phyloP scores from a whole-genome alignment of 2,113 vertebrate genomes.

The Passer domesticus region DNA sequence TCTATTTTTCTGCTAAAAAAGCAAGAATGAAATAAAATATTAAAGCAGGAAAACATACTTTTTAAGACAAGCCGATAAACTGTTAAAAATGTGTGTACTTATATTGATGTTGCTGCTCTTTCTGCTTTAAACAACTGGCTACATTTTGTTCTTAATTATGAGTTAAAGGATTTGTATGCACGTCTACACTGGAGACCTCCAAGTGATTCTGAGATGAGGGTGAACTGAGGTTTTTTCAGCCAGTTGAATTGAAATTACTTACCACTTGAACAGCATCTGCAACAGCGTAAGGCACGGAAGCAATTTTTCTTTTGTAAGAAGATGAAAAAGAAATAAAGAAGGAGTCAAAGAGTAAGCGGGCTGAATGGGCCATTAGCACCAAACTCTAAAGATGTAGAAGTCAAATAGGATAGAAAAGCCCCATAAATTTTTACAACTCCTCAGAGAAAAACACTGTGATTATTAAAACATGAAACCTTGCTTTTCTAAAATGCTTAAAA shows the following conservation, averaged over 20 bases:
- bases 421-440: conserved; percentile 73
- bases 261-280: conserved; percentile 44
- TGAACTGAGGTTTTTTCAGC: background rate
- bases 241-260: conserved; percentile 19
- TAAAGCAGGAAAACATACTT: background rate
- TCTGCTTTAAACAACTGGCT: background rate
- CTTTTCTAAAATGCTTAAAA: conserved; percentile 69
- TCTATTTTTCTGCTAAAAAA: background rate
- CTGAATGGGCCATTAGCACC: conserved; percentile 66
- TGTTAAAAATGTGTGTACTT: background rate
- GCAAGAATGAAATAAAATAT: background rate
- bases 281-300: background rate
- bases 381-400: conserved; percentile 65
- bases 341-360: conserved; percentile 39
- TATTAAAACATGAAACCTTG: conserved; percentile 72
- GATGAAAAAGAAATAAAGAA: conserved; percentile 61
- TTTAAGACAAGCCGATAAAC: accelerated
- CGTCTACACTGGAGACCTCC: background rate
- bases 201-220: background rate
- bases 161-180: background rate
- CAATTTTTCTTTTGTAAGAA: conserved; percentile 55
- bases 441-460: conserved; percentile 60
- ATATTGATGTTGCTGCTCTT: background rate
- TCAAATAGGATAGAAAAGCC: conserved; percentile 71
- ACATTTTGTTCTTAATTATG: conserved; percentile 21